These are phyloP conservation scores for Drosophila ambigua DNA, from an alignment of 1,140 invertebrate species.

Conservation along the genomic window DNA sequence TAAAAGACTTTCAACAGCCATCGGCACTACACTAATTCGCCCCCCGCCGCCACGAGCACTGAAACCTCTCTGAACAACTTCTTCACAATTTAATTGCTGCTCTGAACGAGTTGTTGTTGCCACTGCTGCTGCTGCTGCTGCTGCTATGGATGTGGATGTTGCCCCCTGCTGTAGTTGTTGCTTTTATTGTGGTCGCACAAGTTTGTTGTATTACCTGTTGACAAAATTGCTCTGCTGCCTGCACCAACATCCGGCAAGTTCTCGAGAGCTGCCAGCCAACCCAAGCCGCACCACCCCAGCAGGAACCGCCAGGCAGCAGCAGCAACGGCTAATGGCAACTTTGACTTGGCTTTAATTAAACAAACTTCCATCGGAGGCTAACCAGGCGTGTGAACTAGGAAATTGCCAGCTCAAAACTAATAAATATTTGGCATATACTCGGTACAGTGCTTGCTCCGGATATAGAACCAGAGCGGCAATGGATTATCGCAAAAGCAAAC, in stretches of 20 bases:
- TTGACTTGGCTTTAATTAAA: conserved; percentile 62
- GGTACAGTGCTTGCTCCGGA: too few species aligned
- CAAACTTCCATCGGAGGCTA: conserved; percentile 14
- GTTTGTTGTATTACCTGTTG: conserved; percentile 76
- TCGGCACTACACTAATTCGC: conserved; percentile 18
- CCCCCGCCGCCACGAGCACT: background rate
- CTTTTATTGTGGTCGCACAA: conserved; percentile 53
- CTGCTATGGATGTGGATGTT: conserved; percentile 26
- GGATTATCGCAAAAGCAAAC: too few species aligned
- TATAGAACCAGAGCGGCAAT: too few species aligned
- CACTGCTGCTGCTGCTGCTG: conserved; percentile 13
- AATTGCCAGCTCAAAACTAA: conserved; percentile 23
- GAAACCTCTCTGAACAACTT: conserved; percentile 20
- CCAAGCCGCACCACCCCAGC: too few species aligned
- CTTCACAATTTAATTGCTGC: conserved; percentile 57
- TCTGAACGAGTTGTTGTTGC: conserved; percentile 20
- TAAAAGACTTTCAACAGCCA: conserved; percentile 31
- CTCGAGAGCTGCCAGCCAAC: conserved; percentile 23
- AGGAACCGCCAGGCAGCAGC: background rate
- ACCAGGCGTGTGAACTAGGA: conserved; percentile 46
- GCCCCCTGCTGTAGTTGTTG: conserved; percentile 30
- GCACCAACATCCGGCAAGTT: conserved; percentile 68
- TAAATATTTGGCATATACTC: conserved; percentile 38
- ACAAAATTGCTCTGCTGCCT: conserved; percentile 55
- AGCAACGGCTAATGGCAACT: conserved; percentile 61